phyloP scores from a whole-genome alignment of 2,113 vertebrate genomes.

The Gallinago jamesoni region DNA sequence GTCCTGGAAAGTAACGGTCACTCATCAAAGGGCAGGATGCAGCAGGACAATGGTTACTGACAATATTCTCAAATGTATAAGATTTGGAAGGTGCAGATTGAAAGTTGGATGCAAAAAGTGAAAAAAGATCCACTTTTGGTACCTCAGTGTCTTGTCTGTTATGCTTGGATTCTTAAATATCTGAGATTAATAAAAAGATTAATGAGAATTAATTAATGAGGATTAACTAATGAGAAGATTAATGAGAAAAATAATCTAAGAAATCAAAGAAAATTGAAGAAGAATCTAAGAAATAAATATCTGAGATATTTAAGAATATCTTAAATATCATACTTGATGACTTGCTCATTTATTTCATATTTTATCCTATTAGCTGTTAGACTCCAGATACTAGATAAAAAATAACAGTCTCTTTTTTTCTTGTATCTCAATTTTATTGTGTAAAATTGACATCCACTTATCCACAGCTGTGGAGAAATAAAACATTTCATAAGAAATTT shows the following conservation, averaged over 20 bases:
- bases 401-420: neutral
- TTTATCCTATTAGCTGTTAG: neutral
- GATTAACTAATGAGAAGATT: too few species aligned
- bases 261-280: too few species aligned
- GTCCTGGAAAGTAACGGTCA: neutral
- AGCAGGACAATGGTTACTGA: neutral
- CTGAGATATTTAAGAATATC: too few species aligned
- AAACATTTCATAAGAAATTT: neutral
- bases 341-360: neutral
- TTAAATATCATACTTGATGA: neutral
- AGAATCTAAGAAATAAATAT: neutral
- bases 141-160: neutral
- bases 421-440: neutral
- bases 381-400: neutral
- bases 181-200: too few species aligned
- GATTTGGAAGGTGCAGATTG: neutral
- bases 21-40: neutral
- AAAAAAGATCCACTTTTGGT: neutral
- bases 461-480: fast-evolving
- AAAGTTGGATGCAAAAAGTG: neutral
- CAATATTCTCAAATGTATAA: neutral
- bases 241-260: too few species aligned
- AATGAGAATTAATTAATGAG: too few species aligned
- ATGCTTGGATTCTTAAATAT: neutral
- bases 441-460: neutral